Evolutionary conservation across 2,113 vertebrate species (phyloP), one percentile per base, ranked within the genome.

Genomic region (Esox niger): DNA sequence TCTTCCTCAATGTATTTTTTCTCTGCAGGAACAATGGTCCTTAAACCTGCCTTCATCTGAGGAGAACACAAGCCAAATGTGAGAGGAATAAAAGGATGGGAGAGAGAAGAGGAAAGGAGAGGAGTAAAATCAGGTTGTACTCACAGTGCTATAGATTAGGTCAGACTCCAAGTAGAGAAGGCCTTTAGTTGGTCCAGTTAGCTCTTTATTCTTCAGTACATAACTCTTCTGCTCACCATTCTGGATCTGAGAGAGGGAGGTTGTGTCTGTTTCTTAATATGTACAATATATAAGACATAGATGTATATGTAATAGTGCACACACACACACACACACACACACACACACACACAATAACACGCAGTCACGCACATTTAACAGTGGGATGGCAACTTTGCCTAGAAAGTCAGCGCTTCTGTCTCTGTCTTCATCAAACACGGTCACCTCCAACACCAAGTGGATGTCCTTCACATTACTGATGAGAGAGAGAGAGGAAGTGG

Each of bases 1-100:
- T 98, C 95, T 64, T 98, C 97, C 87, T 98, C 95, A 57, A 98
- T 94, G 86, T 96, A 98, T 88, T 98, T 98, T 88, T 93, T 88
- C 81, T 98, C 95, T 84, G 94, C 93, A 72, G 95, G 95, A 64
- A 89, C 88, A 70, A 98, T 82, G 2, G 96, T 95, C 88, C 85
- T 92, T 79, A 98, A 73, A 78, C 95, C 94, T 85, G 96, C 96
- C 91, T 95, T 98, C 72, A 98, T 92, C 96, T 98, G 74, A 87
- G 68, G 79, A 76, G 88, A 84, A 23, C 47, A 23, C 8, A n/a
- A 52, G 2, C 2, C 47, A 52, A 15, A 25, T 6, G 52, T 23
- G 52, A 57, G n/a, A 61, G 65, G n/a, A 26, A 6, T 15, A 10
- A 27, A 67, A 26, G 29, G 43, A 26, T 4, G 7, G 17, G 58